Base-by-base conservation (phyloP, 2,888 invertebrate species). In the Lydus trimaculatus region DNA sequence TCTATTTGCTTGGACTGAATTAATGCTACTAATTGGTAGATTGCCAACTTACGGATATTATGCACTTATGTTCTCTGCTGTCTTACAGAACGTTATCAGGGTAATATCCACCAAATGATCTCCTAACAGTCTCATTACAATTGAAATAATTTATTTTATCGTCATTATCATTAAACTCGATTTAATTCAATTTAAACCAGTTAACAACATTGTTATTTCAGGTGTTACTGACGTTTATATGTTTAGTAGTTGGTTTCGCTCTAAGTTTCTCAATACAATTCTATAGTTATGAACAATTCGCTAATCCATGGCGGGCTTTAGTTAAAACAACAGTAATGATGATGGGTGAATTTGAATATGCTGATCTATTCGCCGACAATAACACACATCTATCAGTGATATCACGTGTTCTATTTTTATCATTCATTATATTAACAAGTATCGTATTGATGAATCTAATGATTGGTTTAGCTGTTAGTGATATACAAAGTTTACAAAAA, bases 241-340 rank as follows among this genome's bases (percentile, higher is more conserved):
- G 87, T 78, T 82, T 89, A 64, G 84, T 89, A 67, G 81, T 89
- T 66, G 89, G 88, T 67, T 89, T 89, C 78, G 86, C 88, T 39
- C 79, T 89, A 63, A 88, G 88, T 77, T 89, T 89, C 78, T 85
- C 85, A 33, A 85, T 89, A 64, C 84, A 88, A 73, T 89, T 89
- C 75, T 84, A 86, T 71, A 82, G 80, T 70, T 81, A 81, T 62
- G 80, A 82, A 28, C 81, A 85, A 74, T 88, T 87, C 69, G 73
- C 75, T 11, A 79, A 84, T 76, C 85, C 85, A 0, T 84, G 84
- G 80, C 79, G 81, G 20, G 80, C 86, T 7, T 69, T 88, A 48
- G 83, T 88, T 39, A 87, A 87, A 75, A 89, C 88, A 20, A 81
- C 87, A 48, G 88, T 89, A 43, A 89, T 89, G 89, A 89, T 89